A percentile compares a stretch with the other conserved stretches of the same genome.
These are phyloP conservation scores for Hippoglossus hippoglossus DNA, from an alignment of 2,797 vertebrate genomes.

Conservation along the genomic window DNA sequence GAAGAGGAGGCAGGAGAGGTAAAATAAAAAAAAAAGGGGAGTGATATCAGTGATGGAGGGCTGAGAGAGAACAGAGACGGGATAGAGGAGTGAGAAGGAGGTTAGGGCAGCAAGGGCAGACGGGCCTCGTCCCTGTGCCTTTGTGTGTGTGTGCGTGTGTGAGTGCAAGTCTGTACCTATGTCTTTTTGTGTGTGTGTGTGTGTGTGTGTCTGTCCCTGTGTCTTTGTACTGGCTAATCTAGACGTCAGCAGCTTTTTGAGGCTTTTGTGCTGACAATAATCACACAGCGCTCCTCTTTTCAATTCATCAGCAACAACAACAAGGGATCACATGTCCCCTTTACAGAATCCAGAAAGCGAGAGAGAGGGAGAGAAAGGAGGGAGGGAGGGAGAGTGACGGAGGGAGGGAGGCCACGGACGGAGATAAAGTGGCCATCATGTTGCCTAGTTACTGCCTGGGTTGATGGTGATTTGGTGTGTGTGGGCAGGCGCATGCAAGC, in stretches of 20 bases:
- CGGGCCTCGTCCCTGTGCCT: constrained; percentile 46
- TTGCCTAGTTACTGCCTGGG: constrained; percentile 77
- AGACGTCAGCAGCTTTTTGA: constrained; percentile 94
- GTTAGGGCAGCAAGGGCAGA: constrained; percentile 65
- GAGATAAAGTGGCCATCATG: constrained; percentile 75
- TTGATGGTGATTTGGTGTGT: constrained; percentile 44
- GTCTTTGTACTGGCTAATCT: constrained; percentile 85
- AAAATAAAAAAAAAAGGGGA: neutral
- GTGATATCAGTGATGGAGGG: constrained; percentile 22
- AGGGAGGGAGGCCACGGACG: constrained; percentile 30
- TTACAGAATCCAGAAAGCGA: constrained; percentile 75
- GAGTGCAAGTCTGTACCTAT: constrained; percentile 55
- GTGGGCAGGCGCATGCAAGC: constrained; percentile 35
- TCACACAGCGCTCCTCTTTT: constrained; percentile 87
- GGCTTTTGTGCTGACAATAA: constrained; percentile 95
- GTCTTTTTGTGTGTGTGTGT: constrained; percentile 60
- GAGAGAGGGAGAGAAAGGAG: neutral
- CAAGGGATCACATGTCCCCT: constrained; percentile 87
- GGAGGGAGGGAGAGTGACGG: neutral
- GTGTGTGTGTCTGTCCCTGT: constrained; percentile 53
- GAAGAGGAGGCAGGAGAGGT: constrained; percentile 15
- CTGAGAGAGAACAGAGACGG: constrained; percentile 15
- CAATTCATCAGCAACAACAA: constrained; percentile 92
- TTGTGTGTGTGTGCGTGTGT: constrained; percentile 30
- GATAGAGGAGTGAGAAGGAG: constrained; percentile 40